These are phyloP conservation scores for Streptopelia turtur DNA, from an alignment of 2,797 vertebrate species.

Conservation along the genomic window DNA sequence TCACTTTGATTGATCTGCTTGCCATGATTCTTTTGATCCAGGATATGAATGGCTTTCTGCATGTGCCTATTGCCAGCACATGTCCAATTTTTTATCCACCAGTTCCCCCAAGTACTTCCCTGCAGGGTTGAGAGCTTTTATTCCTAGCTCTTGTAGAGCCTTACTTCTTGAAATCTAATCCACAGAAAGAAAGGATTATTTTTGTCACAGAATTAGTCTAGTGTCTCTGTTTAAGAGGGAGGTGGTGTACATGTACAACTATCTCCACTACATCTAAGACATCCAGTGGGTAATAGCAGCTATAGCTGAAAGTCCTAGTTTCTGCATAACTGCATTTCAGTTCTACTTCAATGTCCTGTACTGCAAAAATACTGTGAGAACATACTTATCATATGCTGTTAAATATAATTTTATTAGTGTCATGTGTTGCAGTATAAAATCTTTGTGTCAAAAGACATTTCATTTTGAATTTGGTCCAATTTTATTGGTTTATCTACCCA, in stretches of 20 bases:
- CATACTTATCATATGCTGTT: background rate
- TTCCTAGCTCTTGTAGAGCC: background rate
- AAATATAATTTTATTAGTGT: background rate
- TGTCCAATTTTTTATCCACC: background rate
- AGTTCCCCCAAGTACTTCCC: background rate
- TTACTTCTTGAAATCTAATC: background rate
- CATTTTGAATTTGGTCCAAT: background rate
- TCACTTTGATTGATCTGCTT: fast-evolving
- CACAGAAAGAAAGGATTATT: background rate
- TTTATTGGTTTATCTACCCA: background rate
- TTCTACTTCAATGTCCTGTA: background rate
- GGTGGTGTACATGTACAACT: background rate
- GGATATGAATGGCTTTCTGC: fast-evolving
- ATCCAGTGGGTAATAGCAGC: background rate
- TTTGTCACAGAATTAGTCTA: background rate
- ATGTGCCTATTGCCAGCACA: background rate
- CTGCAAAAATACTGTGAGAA: background rate
- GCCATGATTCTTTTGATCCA: background rate
- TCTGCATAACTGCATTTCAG: background rate
- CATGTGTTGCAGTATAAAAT: background rate
- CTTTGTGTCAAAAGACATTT: background rate
- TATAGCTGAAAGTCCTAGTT: background rate
- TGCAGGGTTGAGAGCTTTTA: background rate
- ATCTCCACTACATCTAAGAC: background rate
- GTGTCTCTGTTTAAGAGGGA: background rate